Base-by-base conservation (phyloP, 37 sponge, comb jelly and placozoan genomes). In the Tethya wilhelma region DNA sequence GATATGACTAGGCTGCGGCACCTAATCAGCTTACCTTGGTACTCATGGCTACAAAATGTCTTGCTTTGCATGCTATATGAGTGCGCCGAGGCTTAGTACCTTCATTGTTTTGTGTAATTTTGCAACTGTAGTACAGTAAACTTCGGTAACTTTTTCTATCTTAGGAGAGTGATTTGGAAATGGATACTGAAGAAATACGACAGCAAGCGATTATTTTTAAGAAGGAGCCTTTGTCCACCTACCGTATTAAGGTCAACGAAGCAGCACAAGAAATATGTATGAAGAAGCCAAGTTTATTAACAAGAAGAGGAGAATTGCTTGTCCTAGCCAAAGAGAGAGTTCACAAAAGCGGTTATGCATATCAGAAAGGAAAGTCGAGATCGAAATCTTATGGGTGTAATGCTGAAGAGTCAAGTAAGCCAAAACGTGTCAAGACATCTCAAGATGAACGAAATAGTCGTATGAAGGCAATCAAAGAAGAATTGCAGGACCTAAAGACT, bases 351-450 rank as follows among this genome's bases (percentile, higher is more conserved):
- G 63, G 63, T 12, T 60, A 60, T 60, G 20, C 28, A 7, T 60
- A 60, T 26, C 63, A 26, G 22, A 60, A 60, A 60, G 63, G 63
- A 60, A 60, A 12, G 22, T 60, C 63, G 26, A 60, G 63, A 26
- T 60, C 63, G 6, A 60, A 60, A 60, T 25, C 26, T n/a, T 60
- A 60, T 23, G 63, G 63, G 63, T n/a, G 63, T 60, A 26, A 17
- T n/a, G 63, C 22, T 60, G 63, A 60, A 7, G 28, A 23, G 11
- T 17, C 63, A 25, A 60, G 25, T 26, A 60, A n/a, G 22, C 63
- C 63, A 17, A 60, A 60, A 26, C 63, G 63, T 60, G 63, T 60
- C 63, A 60, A 60, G 63, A 60, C 63, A n/a, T n/a, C 25, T 60
- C 6, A 17, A 60, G 63, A 60, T n/a, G 63, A 60, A 60, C 63